These are phyloP conservation scores for Acleris holmiana DNA, from an alignment of 2,888 invertebrate species.

Conservation along the genomic window DNA sequence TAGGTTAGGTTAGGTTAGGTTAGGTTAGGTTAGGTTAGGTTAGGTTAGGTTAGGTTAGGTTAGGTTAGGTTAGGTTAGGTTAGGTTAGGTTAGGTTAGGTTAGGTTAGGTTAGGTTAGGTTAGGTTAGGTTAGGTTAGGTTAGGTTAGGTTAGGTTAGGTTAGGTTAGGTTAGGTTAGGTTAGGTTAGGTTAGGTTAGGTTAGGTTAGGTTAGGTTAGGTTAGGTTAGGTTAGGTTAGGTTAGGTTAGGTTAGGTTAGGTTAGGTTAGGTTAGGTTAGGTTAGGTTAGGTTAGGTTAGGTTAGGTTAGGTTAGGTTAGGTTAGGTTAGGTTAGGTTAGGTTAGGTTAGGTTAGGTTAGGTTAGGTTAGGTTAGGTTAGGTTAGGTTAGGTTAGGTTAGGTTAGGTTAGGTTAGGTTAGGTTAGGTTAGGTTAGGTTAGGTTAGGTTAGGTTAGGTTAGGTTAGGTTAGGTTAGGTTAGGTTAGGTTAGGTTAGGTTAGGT, in stretches of 20 bases:
- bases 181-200: conserved; percentile 32
- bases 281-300: conserved; percentile 32
- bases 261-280: conserved; percentile 31
- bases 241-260: conserved; percentile 29
- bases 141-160: conserved; percentile 28
- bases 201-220: conserved; percentile 23
- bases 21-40: conserved; percentile 24
- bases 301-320: conserved; percentile 32
- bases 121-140: conserved; percentile 30
- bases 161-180: conserved; percentile 32
- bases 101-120: conserved; percentile 30
- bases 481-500: conserved; percentile 38
- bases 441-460: conserved; percentile 41
- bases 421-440: conserved; percentile 41
- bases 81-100: conserved; percentile 26
- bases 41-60: conserved; percentile 30
- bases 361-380: conserved; percentile 16
- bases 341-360: conserved; percentile 17
- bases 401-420: conserved; percentile 37
- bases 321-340: conserved; percentile 20
- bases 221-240: conserved; percentile 31
- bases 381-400: conserved; percentile 30
- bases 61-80: conserved; percentile 27
- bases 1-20: conserved; percentile 30
- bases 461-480: conserved; percentile 39